Percentiles rank a stretch among this genome's conserved stretches.
phyloP scores from a whole-genome alignment of 1,140 invertebrate species.

The Tetramorium alpestre region DNA sequence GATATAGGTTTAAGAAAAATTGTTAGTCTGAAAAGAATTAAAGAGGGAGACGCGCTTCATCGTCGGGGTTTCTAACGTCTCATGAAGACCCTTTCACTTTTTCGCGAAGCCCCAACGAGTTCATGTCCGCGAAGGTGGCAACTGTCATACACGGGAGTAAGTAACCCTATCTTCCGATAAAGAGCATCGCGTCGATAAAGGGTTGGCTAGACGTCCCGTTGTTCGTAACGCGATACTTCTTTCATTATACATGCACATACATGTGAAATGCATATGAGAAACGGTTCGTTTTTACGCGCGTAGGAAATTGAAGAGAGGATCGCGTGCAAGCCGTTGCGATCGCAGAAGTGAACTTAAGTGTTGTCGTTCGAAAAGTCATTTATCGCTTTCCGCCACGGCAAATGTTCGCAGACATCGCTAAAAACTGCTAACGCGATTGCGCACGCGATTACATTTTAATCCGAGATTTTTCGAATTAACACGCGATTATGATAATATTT shows the following conservation, averaged over 20 bases:
- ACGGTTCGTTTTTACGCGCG: constrained; percentile 61
- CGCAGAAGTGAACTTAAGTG: constrained; percentile 1
- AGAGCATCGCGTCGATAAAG: constrained; percentile 12
- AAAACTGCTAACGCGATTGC: background rate
- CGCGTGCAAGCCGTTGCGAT: background rate
- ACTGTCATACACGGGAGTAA: constrained; percentile 44
- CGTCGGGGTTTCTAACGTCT: constrained; percentile 53
- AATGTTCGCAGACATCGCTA: background rate
- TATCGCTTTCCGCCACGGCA: constrained; percentile 13
- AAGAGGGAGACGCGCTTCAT: background rate
- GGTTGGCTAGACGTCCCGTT: constrained; percentile 8
- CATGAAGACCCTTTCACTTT: constrained; percentile 55
- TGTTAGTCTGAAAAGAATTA: background rate
- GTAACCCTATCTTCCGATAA: constrained; percentile 47
- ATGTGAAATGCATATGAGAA: background rate
- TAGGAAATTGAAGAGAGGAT: background rate
- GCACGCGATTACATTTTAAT: constrained; percentile 4
- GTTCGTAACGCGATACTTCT: constrained; percentile 60
- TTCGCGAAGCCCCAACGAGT: constrained; percentile 64
- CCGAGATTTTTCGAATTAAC: background rate
- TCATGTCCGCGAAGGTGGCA: background rate
- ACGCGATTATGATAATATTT: background rate
- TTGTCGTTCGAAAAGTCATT: constrained; percentile 23
- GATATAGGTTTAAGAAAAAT: background rate
- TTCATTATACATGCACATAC: constrained; percentile 42